Conservation (phyloP, 1,140 invertebrate species). For the Scaptodrosophila lebanonensis region DNA sequence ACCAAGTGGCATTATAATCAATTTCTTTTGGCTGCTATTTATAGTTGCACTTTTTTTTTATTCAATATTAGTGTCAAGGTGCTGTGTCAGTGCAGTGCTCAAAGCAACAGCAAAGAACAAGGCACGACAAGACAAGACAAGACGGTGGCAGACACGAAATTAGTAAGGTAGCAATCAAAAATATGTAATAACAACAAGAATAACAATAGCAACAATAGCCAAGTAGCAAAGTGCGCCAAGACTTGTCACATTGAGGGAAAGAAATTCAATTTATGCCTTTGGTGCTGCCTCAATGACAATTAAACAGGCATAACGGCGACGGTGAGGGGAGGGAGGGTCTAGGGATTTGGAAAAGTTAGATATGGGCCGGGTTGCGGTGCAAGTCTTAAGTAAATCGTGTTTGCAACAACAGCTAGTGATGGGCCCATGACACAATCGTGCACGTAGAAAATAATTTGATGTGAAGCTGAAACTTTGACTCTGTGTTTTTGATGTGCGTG, state of each 20-base stretch:
- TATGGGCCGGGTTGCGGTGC: slow-evolving; percentile 22
- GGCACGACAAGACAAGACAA: slow-evolving; percentile 4
- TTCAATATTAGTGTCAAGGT: slow-evolving; percentile 71
- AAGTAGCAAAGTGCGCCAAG: slow-evolving; percentile 12
- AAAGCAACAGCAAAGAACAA: slow-evolving; percentile 26
- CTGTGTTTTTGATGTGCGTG: too few relatives aligned
- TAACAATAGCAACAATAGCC: slow-evolving; percentile 13
- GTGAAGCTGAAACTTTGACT: too few relatives aligned
- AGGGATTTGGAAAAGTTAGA: slow-evolving; percentile 1
- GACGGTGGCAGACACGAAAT: slow-evolving; percentile 23
- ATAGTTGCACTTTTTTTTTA: slow-evolving; percentile 63
- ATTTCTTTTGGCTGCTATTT: slow-evolving; percentile 64
- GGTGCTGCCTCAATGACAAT: slow-evolving; percentile 58
- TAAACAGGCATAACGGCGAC: slow-evolving; percentile 33
- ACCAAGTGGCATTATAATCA: slow-evolving; percentile 43
- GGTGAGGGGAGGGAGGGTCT: not conserved
- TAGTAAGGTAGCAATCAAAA: slow-evolving; percentile 49
- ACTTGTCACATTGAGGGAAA: slow-evolving; percentile 56
- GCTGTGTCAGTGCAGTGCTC: slow-evolving; percentile 38
- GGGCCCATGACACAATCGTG: slow-evolving; percentile 4
- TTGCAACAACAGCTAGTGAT: slow-evolving; percentile 34
- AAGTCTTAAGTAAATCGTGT: slow-evolving; percentile 61
- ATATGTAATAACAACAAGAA: slow-evolving; percentile 37
- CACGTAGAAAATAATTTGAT: not conserved
- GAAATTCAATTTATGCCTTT: slow-evolving; percentile 62